Evolutionary conservation across 2,113 vertebrate species (phyloP), one percentile per base, ranked within the genome.

Genomic region (Pelvicachromis taeniatus): DNA sequence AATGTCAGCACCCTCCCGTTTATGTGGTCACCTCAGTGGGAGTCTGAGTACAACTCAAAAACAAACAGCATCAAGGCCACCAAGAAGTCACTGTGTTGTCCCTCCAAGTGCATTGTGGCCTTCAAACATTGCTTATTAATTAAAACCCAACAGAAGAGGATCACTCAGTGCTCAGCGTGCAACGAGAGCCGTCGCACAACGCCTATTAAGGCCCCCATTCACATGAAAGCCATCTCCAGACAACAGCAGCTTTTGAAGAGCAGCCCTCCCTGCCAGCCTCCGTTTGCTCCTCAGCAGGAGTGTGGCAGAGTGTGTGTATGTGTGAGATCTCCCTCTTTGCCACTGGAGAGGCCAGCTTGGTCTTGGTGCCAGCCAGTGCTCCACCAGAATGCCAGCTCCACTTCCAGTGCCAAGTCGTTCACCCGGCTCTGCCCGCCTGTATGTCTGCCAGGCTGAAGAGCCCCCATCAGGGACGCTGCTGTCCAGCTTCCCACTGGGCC

Each of bases 101-200:
- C 85, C 88, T 91, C 92, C 92, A 91, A 93, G 83, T 89, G 87
- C 87, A 88, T 86, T 86, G 91, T 88, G 82, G 90, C 88, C 86
- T 86, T 90, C 91, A 91, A 90, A 90, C 91, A 86, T 90, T 85
- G 91, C 82, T 93, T 94, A 93, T 94, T 94, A 94, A 94, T 93
- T 94, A 92, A 93, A 95, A 90, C 78, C 86, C 77, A 85, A 93
- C 91, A 91, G 90, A 93, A 87, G 87, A 87, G 87, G 87, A 92
- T 91, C 92, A 87, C 84, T 88, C 38, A 19, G 83, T 48, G 88
- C 91, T 59, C 94, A 93, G 93, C 78, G 58, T 88, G 93, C 87
- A 23, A 38, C 56, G 52, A 91, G 92, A 88, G 87, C 87, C 84
- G 81, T 84, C 90, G 19, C 92, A 93, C 90, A 89, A 92, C 89